phyloP scores from a whole-genome alignment of 2,113 vertebrate genomes.

The Menura novaehollandiae region DNA sequence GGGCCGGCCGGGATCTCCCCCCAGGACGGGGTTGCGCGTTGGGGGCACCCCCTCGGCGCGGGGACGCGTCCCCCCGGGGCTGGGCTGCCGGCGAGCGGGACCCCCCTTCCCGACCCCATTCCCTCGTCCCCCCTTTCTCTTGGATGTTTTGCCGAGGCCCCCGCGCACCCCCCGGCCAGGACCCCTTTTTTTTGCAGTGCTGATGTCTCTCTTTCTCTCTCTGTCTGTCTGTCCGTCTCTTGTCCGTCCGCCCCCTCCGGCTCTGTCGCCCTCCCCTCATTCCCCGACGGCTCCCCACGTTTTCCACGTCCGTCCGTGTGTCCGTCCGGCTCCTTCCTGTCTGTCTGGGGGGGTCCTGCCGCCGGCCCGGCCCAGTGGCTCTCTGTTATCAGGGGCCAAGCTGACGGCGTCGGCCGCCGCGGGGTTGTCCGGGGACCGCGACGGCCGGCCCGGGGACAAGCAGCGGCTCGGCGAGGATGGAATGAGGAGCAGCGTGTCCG shows the following conservation, averaged over 20 bases:
- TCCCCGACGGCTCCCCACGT: neutral
- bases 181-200: constrained; percentile 61
- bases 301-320: constrained; percentile 44
- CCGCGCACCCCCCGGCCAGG: neutral
- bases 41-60: constrained; percentile 50
- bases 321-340: constrained; percentile 60
- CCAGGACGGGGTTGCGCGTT: constrained; percentile 78
- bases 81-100: constrained; percentile 25
- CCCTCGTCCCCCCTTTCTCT: constrained; percentile 45
- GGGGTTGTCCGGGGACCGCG: constrained; percentile 80
- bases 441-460: constrained; percentile 80
- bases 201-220: constrained; percentile 77
- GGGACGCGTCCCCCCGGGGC: neutral
- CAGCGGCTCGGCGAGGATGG: constrained; percentile 84
- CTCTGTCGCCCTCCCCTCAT: constrained; percentile 27
- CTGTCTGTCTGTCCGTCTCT: constrained; percentile 77
- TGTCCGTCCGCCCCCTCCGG: constrained; percentile 74
- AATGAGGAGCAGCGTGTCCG: constrained; percentile 89
- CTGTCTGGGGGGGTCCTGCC: constrained; percentile 65
- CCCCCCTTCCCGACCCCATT: neutral
- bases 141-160: constrained; percentile 67
- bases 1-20: neutral
- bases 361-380: constrained; percentile 80
- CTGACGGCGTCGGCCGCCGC: constrained; percentile 80
- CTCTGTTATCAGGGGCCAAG: constrained; percentile 87